phyloP scores from a whole-genome alignment of 2,113 vertebrate species.

The Varanus komodoensis region DNA sequence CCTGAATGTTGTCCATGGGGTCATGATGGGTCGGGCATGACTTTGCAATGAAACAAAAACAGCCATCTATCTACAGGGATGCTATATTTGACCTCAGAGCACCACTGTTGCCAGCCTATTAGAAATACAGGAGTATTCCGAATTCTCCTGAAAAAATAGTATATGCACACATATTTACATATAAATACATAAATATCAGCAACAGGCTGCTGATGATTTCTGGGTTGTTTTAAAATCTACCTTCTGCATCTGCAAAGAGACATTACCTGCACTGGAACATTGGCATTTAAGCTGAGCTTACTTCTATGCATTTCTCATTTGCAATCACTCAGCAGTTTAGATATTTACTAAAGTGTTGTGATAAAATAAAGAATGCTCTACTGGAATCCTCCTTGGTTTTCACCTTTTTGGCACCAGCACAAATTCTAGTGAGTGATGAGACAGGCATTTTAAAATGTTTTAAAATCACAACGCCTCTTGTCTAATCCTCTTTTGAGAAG shows the following conservation, averaged over 20 bases:
- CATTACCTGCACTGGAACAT: conserved; percentile 21
- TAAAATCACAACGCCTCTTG: not conserved
- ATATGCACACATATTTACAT: conserved; percentile 44
- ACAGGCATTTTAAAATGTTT: not conserved
- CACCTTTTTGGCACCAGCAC: not conserved
- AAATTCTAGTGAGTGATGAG: not conserved
- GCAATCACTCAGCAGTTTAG: conserved; percentile 40
- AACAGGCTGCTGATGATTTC: conserved; percentile 22
- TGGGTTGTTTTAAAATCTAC: conserved; percentile 56
- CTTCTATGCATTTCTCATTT: not conserved
- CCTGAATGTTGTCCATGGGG: no score
- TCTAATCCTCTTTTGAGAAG: not conserved
- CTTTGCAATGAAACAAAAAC: no score
- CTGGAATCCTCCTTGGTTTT: conserved; percentile 39
- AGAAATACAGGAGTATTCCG: not conserved
- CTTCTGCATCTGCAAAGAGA: conserved; percentile 51
- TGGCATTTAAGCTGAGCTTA: conserved; percentile 36
- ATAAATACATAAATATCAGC: conserved; percentile 36
- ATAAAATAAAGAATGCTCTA: conserved; percentile 48
- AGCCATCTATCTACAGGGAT: not conserved
- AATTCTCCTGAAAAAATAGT: not conserved
- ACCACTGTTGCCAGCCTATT: not conserved
- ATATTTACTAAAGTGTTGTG: conserved; percentile 50
- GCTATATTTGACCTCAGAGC: not conserved
- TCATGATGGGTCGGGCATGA: no score